Evolutionary conservation across 1,140 invertebrate species (phyloP).

Genomic region (Drosophila leontia): DNA sequence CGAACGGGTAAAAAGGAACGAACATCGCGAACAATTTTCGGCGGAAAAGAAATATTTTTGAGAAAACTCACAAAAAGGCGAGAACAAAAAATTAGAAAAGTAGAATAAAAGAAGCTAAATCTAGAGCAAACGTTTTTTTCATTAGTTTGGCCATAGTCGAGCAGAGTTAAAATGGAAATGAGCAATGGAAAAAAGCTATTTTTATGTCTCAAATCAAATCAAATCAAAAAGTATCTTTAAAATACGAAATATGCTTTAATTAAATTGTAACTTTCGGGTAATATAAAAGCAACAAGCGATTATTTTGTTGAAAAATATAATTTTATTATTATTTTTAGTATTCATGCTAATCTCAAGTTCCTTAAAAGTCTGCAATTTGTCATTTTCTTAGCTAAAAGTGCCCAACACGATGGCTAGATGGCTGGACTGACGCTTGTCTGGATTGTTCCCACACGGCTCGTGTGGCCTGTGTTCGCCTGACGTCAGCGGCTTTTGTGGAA

Average conservation of each 20-base stretch:
- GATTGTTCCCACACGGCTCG: conserved; percentile 41
- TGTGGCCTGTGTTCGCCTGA: conserved; percentile 38
- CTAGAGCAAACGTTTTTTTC: conserved; percentile 35
- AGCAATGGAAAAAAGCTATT: background rate
- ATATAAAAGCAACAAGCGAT: fast-evolving
- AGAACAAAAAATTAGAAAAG: background rate
- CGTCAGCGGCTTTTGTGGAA: conserved; percentile 56
- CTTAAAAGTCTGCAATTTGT: background rate
- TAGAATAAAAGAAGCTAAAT: conserved; percentile 22
- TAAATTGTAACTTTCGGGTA: background rate
- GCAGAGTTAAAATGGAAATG: background rate
- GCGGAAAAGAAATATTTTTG: conserved; percentile 28
- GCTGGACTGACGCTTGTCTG: conserved; percentile 2
- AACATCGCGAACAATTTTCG: conserved; percentile 26
- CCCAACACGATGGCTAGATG: conserved; percentile 5
- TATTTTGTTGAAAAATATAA: background rate
- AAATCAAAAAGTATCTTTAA: background rate
- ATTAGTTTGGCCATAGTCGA: conserved; percentile 11
- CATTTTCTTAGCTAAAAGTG: background rate
- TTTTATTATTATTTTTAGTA: background rate
- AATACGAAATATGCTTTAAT: background rate
- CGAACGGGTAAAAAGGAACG: conserved; percentile 16
- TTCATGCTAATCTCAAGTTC: background rate
- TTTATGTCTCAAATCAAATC: background rate
- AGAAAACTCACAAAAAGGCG: conserved; percentile 6